Conservation (phyloP, 30 jellyfish, hydroid and myxozoan genomes). For the Clytia hemisphaerica region DNA sequence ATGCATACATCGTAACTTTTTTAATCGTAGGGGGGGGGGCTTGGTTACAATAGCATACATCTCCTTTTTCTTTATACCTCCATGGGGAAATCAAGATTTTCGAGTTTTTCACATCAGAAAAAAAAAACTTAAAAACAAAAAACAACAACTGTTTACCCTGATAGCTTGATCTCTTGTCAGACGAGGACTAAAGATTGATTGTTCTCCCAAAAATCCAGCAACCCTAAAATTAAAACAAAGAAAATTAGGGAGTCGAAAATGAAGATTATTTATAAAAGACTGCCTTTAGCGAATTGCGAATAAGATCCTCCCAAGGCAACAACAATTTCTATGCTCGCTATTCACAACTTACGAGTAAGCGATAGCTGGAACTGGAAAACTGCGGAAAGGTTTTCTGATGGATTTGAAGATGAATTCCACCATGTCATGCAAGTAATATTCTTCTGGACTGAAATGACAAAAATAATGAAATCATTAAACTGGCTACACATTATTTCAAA, state of each 20-base stretch:
- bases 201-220: constrained; percentile 69
- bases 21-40: background rate
- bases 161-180: constrained; percentile 67
- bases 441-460: constrained; percentile 66
- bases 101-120: too few relatives aligned
- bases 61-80: too few relatives aligned
- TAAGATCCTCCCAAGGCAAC: background rate
- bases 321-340: background rate
- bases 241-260: too few relatives aligned
- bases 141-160: constrained; percentile 44
- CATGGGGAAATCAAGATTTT: too few relatives aligned
- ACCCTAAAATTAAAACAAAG: constrained; percentile 27
- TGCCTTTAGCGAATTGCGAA: background rate
- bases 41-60: too few relatives aligned
- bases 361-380: constrained; percentile 50
- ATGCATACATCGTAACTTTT: too few relatives aligned
- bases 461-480: background rate
- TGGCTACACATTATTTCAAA: too few relatives aligned
- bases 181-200: constrained; percentile 63
- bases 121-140: background rate
- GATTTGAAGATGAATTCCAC: constrained; percentile 66
- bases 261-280: too few relatives aligned
- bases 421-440: constrained; percentile 69
- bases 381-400: constrained; percentile 69
- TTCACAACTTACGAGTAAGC: constrained; percentile 50